phyloP scores from a whole-genome alignment of 2,113 vertebrate genomes.

The Cyanoramphus novaezelandiae region DNA sequence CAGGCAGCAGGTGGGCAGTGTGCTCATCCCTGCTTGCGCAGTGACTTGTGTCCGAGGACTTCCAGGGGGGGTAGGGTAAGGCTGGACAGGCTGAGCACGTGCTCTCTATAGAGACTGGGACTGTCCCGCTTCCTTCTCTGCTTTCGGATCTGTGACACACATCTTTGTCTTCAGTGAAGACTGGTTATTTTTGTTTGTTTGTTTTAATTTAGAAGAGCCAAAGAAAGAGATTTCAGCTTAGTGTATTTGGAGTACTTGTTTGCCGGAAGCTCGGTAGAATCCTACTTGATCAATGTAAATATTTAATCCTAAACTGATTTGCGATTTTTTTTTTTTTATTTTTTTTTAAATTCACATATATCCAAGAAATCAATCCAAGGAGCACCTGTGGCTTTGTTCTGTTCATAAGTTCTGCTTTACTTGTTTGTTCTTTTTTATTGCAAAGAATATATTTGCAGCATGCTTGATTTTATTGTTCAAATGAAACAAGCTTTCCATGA shows the following conservation, averaged over 20 bases:
- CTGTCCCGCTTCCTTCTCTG: slow-evolving; percentile 52
- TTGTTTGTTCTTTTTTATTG: slow-evolving; percentile 20
- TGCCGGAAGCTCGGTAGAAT: slow-evolving; percentile 59
- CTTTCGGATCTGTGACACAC: slow-evolving; percentile 58
- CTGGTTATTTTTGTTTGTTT: slow-evolving; percentile 71
- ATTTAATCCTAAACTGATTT: slow-evolving; percentile 70
- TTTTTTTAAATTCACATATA: slow-evolving; percentile 75
- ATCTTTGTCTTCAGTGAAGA: slow-evolving; percentile 96
- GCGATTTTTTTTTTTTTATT: neutral
- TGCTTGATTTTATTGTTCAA: slow-evolving; percentile 62
- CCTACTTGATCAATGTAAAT: slow-evolving; percentile 78
- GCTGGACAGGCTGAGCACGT: slow-evolving; percentile 68
- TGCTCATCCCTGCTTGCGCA: slow-evolving; percentile 44
- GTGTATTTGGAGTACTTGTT: slow-evolving; percentile 83
- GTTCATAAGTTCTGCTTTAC: slow-evolving; percentile 49
- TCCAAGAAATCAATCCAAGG: slow-evolving; percentile 67
- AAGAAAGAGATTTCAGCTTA: slow-evolving; percentile 83
- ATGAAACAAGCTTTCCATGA: slow-evolving; percentile 43
- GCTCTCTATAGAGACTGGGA: slow-evolving; percentile 53
- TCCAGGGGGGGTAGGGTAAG: slow-evolving; percentile 71
- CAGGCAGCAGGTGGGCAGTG: slow-evolving; percentile 55
- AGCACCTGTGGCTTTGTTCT: slow-evolving; percentile 37
- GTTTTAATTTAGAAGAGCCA: slow-evolving; percentile 79
- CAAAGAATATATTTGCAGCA: slow-evolving; percentile 74
- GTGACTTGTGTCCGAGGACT: slow-evolving; percentile 66